phyloP scores from a whole-genome alignment of 2,888 invertebrate genomes.

The Mesochorus sp. region DNA sequence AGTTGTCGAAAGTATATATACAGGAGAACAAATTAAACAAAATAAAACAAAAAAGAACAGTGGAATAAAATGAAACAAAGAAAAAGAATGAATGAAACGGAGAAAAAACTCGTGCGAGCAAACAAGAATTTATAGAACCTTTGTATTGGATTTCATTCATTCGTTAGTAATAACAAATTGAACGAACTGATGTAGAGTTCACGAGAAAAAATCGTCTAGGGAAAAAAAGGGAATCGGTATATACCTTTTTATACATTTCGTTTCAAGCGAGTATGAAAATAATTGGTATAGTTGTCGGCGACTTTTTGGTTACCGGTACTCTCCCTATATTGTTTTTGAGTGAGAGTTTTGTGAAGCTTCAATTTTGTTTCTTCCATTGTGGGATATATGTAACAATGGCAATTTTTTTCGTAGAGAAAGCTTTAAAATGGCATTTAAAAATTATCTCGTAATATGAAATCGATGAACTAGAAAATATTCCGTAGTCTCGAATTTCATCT shows the following conservation, averaged over 20 bases:
- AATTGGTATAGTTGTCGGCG: background rate
- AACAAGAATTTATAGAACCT: slow-evolving; percentile 40
- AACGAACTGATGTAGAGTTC: slow-evolving; percentile 18
- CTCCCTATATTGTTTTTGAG: background rate
- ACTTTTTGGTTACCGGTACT: background rate
- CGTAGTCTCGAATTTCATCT: too few species aligned
- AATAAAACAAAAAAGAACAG: background rate
- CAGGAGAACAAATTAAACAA: slow-evolving; percentile 37
- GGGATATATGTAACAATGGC: too few species aligned
- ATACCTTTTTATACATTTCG: background rate
- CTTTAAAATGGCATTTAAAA: too few species aligned
- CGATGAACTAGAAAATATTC: too few species aligned
- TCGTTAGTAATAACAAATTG: slow-evolving; percentile 54
- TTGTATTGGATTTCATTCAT: slow-evolving; percentile 45
- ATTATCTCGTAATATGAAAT: too few species aligned
- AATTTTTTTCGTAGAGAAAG: too few species aligned
- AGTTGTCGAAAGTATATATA: slow-evolving; percentile 9
- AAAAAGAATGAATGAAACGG: slow-evolving; percentile 18
- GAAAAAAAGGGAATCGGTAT: background rate
- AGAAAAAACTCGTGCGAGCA: slow-evolving; percentile 3
- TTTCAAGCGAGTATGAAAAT: background rate
- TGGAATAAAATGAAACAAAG: background rate
- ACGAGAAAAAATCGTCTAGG: background rate
- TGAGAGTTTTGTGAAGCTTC: background rate
- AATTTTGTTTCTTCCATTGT: too few species aligned